A percentile compares a stretch with the other conserved stretches of the same genome.
Conservation (phyloP, 2,113 vertebrate genomes). For the Myiagra hebetior region DNA sequence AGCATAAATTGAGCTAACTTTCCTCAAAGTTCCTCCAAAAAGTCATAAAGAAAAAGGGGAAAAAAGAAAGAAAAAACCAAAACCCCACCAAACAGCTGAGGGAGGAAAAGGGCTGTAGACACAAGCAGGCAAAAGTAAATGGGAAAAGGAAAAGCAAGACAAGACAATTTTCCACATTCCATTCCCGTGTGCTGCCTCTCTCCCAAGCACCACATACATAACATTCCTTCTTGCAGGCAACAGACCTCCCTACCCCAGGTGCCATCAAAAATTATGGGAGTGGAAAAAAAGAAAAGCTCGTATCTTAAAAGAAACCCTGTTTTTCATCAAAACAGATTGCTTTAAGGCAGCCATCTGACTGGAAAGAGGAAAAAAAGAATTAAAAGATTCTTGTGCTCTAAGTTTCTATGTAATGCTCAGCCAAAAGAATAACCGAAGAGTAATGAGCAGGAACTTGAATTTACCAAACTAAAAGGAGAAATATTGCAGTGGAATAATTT, state of each 20-base stretch:
- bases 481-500: not conserved
- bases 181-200: not conserved
- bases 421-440: not conserved
- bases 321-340: conserved; percentile 32
- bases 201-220: conserved; percentile 9
- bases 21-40: not conserved
- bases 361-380: not conserved
- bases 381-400: not conserved
- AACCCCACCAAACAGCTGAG: not conserved
- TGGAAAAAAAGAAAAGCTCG: not conserved
- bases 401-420: not conserved
- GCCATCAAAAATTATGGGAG: conserved; percentile 38
- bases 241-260: conserved; percentile 31
- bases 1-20: not conserved
- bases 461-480: not conserved
- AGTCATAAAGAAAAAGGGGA: not conserved
- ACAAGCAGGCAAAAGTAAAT: not conserved
- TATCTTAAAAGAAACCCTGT: conserved; percentile 11
- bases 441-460: not conserved
- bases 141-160: conserved; percentile 36
- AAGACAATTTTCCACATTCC: conserved; percentile 52
- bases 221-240: conserved; percentile 46
- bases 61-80: not conserved
- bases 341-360: conserved; percentile 27
- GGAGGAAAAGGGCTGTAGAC: not conserved